phyloP scores from a whole-genome alignment of 2,113 vertebrate species.

The Amblyopsis rosae region DNA sequence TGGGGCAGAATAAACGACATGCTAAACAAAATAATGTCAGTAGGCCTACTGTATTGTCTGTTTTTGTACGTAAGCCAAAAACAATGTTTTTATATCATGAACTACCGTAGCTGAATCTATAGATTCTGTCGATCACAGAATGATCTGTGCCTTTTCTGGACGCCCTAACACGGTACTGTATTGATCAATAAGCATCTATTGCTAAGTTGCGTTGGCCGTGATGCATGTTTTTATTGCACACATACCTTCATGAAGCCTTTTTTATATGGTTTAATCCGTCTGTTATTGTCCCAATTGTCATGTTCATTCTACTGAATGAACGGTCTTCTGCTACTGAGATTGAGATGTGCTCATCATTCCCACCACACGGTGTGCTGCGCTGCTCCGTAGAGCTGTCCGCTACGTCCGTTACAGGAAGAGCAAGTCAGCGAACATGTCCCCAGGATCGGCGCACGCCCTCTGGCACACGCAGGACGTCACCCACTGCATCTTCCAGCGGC shows the following conservation, averaged over 20 bases:
- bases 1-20: too few species aligned
- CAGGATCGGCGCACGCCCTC: conserved; percentile 82
- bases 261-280: not conserved
- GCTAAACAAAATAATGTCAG: too few species aligned
- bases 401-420: conserved; percentile 74
- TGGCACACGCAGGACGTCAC: conserved; percentile 93
- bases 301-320: conserved; percentile 3
- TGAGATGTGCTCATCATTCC: not conserved
- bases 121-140: not conserved
- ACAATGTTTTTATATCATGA: too few species aligned
- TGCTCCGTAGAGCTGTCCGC: not conserved
- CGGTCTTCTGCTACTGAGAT: not conserved
- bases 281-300: too few species aligned
- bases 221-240: conserved; percentile 38
- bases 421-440: conserved; percentile 89
- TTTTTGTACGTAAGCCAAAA: too few species aligned
- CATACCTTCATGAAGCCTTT: conserved; percentile 16
- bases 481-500: conserved; percentile 96
- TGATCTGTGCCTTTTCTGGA: conserved; percentile 13
- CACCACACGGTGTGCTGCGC: not conserved
- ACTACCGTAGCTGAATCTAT: not conserved
- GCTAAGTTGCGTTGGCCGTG: not conserved
- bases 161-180: conserved; percentile 26
- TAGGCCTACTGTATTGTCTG: not conserved
- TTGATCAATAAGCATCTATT: conserved; percentile 5